Base-by-base conservation (phyloP, 2,113 vertebrate genomes). In the Pedionomus torquatus region DNA sequence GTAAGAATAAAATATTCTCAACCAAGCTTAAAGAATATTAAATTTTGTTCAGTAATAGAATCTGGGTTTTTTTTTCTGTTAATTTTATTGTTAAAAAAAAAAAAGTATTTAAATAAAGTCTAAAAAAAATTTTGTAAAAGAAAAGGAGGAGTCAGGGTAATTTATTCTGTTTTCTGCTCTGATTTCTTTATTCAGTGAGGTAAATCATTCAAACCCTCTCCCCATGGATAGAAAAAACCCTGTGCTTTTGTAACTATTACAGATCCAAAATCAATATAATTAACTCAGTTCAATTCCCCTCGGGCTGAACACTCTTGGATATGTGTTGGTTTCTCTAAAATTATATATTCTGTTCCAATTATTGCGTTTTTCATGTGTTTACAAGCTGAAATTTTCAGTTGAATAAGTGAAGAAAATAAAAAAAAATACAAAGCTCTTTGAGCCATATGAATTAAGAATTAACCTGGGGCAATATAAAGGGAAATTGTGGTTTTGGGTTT, bases 1-100 rank as follows among this genome's bases (percentile, higher is more conserved):
- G 8, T 76, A 49, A 60, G 7, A 75, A 48, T 52, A 35, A 90
- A 51, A 39, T 49, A 23, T 60, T 90, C 68, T 37, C 66, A 86
- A 9, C 43, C 28, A 68, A 74, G 30, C 33, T 91, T 83, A 69
- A 49, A 17, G 11, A 76, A 63, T 31, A 44, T 65, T 70, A 68
- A 58, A 64, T 87, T 80, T 26, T 75, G 4, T 79, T 87, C 39
- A 79, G 23, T 39, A 44, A 35, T 61, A 60, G 37, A 48, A 41
- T 9, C 54, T 5, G 3, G 4, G 0, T 0, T 2, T 10, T 51
- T 71, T 4, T 28, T 83, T 33, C n/a, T 71, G 19, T 63, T 91
- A 15, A 35, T 89, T 71, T 70, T 80, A 19, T 64, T 13, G 23
- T 60, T 64, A 6, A 84, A 69, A 80, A 85, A 86, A 44, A 58